Evolutionary conservation across 2,888 invertebrate species (phyloP).

Genomic region (Apocheima hispidaria): DNA sequence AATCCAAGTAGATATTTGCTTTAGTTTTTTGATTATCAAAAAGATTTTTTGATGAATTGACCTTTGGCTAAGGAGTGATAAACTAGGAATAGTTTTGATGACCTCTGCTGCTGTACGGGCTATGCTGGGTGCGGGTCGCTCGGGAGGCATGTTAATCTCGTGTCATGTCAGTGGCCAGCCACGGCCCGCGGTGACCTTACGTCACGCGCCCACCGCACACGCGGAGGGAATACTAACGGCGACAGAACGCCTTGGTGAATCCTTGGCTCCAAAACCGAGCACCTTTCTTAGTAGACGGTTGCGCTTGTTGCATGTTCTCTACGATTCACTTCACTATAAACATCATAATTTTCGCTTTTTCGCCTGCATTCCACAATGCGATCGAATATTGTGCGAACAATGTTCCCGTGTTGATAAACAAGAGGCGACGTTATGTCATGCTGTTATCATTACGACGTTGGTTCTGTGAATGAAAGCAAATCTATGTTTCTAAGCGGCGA

Average conservation of each 20-base stretch:
- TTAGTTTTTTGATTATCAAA: neutral
- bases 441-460: conserved; percentile 37
- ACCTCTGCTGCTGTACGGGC: conserved; percentile 21
- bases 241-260: conserved; percentile 82
- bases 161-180: conserved; percentile 79
- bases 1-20: too few species aligned
- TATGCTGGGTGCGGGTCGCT: conserved; percentile 33
- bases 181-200: conserved; percentile 78
- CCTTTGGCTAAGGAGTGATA: neutral
- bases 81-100: conserved; percentile 6
- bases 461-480: conserved; percentile 20
- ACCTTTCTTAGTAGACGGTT: conserved; percentile 81
- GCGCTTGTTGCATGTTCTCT: conserved; percentile 72
- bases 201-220: conserved; percentile 79
- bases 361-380: conserved; percentile 40
- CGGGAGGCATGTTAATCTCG: conserved; percentile 73
- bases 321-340: conserved; percentile 60
- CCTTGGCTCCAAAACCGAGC: conserved; percentile 86
- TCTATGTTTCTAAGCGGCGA: conserved; percentile 18
- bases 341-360: conserved; percentile 39
- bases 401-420: conserved; percentile 31
- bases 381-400: conserved; percentile 29
- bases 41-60: neutral
- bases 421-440: conserved; percentile 26
- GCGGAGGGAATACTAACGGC: conserved; percentile 82